Base-by-base conservation (phyloP, 1,140 invertebrate genomes). In the Ceratina japonica region DNA sequence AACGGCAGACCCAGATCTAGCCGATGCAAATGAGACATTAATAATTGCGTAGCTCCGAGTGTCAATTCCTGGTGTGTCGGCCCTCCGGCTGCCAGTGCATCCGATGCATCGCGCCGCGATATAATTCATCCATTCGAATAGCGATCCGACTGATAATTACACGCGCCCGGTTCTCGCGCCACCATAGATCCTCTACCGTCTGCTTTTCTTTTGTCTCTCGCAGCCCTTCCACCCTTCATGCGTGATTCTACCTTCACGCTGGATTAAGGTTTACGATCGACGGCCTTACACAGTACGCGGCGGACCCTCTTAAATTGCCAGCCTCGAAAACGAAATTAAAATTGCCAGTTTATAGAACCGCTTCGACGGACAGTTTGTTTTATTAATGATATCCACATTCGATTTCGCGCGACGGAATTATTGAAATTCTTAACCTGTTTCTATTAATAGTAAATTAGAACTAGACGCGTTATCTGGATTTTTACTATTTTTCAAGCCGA, bases 111-210 rank as follows among this genome's bases (percentile, higher is more conserved):
- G 75, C 69, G 76, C 73, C 68, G 77, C 56, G 84, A 75, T 86
- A 86, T 86, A 86, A 86, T 86, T 86, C 84, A 86, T 86, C 66
- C 78, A 74, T 83, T 83, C 81, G 83, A 81, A 86, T 85, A 86
- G 71, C 80, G 80, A 86, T 86, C 83, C 52, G 84, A 59, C 83
- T 71, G 83, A 86, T 86, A 86, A 86, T 86, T 86, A 86, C 72
- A 86, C 77, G 78, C 75, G 37, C 22, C 27, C 3, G 65, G 12
- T 18, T 58, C 54, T 73, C 71, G 78, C 27, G 83, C 83, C 75
- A 74, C 82, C 61, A 84, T 79, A 79, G 83, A 76, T 79, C 58
- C n/a, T 58, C 75, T 85, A 65, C 52, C 44, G 66, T 65, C 62
- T 78, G 27, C 44, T 31, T 66, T 63, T 63, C 73, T 81, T 85